Evolutionary conservation across 1,140 invertebrate genomes (phyloP), one percentile per base, ranked within the genome.

Genomic region (Coenobita brevimanus): DNA sequence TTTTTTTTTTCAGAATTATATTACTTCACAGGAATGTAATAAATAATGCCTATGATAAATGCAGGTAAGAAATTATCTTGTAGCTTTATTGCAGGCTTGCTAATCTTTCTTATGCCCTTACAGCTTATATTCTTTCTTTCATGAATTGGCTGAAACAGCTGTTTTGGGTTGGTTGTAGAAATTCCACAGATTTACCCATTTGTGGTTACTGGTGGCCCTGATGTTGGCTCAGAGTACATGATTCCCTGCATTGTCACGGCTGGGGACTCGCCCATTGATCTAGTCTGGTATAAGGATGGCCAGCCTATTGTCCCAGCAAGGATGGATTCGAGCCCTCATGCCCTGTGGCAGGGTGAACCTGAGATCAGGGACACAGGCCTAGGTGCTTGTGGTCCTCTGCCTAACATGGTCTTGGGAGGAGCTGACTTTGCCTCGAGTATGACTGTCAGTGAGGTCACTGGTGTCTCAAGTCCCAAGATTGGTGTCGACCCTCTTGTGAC

Each of bases 201-300:
- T 75, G 91, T 84, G 38, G 57, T 84, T 75, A 73, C 69, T 85
- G 90, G 85, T 43, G 79, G 54, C 33, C 83, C 90, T 69, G 81
- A 79, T 54, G 75, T 78, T 60, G 90, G 89, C 30, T 86, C 86
- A 60, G 82, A 73, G 17, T 76, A 84, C 76, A 73, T 89, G 50
- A 67, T 90, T 41, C 69, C 76, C 38, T 90, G 90, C 83, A 88
- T 85, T 43, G 89, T 84, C 15, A 75, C 82, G 41, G 91, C 79
- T 69, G 89, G 88, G 62, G 88, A 83, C 85, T 90, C 91, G 82
- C 79, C 91, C 36, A 82, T 91, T 69, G 60, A 81, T n/a, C 82
- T 91, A 57, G 82, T 73, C n/a, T 91, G 90, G 90, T 85, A 81
- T 50, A 71, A 87, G 80, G 89, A 91, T 82, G 73, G 71, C 27